Conservation (phyloP, 2,797 vertebrate genomes). For the Psittacula echo region DNA sequence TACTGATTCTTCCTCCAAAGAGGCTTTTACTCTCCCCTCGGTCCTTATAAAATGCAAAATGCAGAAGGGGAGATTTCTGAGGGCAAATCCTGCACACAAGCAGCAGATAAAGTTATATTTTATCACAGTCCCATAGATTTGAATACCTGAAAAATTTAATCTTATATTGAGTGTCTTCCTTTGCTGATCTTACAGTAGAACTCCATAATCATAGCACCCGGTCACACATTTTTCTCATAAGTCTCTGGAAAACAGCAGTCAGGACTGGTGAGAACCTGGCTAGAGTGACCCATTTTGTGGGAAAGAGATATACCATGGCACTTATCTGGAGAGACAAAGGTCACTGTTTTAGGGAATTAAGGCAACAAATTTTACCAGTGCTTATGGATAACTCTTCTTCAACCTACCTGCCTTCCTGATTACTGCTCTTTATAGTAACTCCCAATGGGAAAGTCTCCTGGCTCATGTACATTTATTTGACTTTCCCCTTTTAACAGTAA, state of each 20-base stretch:
- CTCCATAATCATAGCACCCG: background rate
- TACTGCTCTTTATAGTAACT: background rate
- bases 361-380: background rate
- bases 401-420: background rate
- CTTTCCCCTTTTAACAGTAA: background rate
- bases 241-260: background rate
- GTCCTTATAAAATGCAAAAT: background rate
- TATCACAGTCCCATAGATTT: background rate
- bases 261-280: background rate
- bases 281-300: background rate
- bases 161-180: background rate
- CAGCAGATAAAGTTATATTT: background rate
- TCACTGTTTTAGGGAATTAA: background rate
- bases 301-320: background rate
- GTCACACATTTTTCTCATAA: background rate
- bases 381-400: background rate
- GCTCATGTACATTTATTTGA: background rate
- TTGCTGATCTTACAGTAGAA: background rate
- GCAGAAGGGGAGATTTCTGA: background rate
- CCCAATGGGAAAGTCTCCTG: background rate
- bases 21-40: background rate
- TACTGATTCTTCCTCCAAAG: background rate
- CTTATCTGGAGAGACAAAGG: background rate
- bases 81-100: background rate
- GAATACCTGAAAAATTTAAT: background rate